Conservation (phyloP, 2,797 vertebrate species). For the Sardinella longiceps region DNA sequence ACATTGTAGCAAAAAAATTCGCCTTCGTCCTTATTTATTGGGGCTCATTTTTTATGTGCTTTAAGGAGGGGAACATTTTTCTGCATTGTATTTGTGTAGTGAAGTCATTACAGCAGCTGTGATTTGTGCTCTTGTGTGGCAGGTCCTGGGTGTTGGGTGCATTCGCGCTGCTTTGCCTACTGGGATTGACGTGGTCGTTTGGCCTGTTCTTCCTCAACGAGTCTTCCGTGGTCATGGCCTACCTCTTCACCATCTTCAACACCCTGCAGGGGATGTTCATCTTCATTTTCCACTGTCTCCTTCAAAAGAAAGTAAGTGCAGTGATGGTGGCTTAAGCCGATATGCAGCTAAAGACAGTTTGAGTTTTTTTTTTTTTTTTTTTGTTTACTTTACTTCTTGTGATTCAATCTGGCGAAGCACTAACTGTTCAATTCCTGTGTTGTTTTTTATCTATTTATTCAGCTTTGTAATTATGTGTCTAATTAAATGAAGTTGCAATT, state of each 20-base stretch:
- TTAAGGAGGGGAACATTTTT: neutral
- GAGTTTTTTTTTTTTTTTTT: too few species aligned
- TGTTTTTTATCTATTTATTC: neutral
- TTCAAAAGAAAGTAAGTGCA: conserved; percentile 92
- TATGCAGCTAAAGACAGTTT: neutral
- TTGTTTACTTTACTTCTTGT: conserved; percentile 33
- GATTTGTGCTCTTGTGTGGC: conserved; percentile 34
- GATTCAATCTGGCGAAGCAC: neutral
- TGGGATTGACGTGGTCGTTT: conserved; percentile 95
- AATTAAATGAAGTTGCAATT: conserved; percentile 47
- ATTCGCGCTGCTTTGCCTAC: conserved; percentile 91
- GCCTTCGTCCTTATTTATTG: neutral
- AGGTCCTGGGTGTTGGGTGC: conserved; percentile 98
- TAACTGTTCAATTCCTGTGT: neutral
- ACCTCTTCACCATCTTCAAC: conserved; percentile 99
- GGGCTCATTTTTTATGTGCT: neutral
- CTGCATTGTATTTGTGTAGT: neutral
- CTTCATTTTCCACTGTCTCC: conserved; percentile 98
- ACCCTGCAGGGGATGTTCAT: conserved; percentile 99
- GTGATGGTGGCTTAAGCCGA: neutral
- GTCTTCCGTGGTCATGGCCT: conserved; percentile 94
- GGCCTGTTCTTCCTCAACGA: conserved; percentile 95
- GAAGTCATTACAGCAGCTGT: conserved; percentile 1
- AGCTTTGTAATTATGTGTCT: conserved; percentile 38
- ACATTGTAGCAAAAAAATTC: neutral